Percentiles rank a stretch among this genome's conserved stretches.
phyloP scores from a whole-genome alignment of 2,797 vertebrate genomes.

The Megaceryle alcyon region DNA sequence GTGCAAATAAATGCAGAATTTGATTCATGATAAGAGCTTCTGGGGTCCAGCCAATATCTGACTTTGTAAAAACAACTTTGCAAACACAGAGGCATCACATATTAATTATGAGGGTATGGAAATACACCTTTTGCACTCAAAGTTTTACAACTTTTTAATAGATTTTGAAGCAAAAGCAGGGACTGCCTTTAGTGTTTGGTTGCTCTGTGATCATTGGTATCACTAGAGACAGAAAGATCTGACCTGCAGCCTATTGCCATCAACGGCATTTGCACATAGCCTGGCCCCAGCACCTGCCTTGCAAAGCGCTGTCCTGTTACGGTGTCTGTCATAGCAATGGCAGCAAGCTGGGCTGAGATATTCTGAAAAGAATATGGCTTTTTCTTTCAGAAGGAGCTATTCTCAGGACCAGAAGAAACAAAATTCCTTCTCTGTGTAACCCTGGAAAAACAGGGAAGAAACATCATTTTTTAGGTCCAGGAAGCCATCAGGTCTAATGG shows the following conservation, averaged over 20 bases:
- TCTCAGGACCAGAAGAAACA: background rate
- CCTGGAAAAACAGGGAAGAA: background rate
- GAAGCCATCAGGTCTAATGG: background rate
- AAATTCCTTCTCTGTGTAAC: background rate
- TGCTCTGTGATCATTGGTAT: background rate
- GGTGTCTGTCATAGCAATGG: fast-evolving
- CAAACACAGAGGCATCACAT: background rate
- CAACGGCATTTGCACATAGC: background rate
- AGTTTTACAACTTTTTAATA: background rate
- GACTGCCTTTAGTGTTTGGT: background rate
- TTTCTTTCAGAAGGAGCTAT: background rate
- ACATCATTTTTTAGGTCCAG: background rate
- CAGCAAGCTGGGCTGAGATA: background rate
- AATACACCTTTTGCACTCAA: background rate
- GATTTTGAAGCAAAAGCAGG: background rate
- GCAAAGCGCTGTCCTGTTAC: background rate
- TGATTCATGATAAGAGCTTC: background rate
- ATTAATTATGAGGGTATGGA: background rate
- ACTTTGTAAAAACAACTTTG: slow-evolving; percentile 10
- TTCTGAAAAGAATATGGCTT: background rate
- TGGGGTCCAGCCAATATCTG: background rate
- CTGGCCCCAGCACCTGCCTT: background rate
- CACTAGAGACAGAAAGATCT: background rate
- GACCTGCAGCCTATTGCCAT: background rate
- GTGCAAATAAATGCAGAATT: slow-evolving; percentile 9